Evolutionary conservation across 2,113 vertebrate species (phyloP).

Genomic region (Accipiter virgatus): DNA sequence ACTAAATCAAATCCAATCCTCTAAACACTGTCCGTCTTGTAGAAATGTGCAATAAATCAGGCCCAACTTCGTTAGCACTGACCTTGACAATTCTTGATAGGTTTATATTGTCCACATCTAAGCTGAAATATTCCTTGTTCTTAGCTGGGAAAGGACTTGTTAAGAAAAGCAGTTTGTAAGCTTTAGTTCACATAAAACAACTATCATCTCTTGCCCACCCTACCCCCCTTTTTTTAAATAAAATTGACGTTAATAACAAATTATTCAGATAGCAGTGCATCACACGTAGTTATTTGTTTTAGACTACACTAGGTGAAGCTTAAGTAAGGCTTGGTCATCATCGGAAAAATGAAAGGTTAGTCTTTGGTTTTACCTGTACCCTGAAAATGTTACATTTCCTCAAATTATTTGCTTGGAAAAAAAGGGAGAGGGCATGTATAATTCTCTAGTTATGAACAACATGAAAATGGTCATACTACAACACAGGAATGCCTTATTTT

Average conservation of each 20-base stretch:
- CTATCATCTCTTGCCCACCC: not conserved
- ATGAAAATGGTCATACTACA: not conserved
- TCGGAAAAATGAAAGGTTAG: not conserved
- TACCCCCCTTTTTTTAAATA: not conserved
- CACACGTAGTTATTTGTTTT: not conserved
- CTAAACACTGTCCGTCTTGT: not conserved
- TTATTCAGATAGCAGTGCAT: not conserved
- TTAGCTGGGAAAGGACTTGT: not conserved
- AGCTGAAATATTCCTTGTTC: not conserved
- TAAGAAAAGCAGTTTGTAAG: too few species aligned
- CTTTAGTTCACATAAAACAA: not conserved
- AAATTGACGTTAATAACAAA: not conserved
- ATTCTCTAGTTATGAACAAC: not conserved
- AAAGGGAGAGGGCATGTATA: not conserved
- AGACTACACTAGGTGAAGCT: not conserved
- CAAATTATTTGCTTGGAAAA: not conserved
- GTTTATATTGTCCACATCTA: not conserved
- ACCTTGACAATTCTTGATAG: not conserved
- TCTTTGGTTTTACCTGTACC: not conserved
- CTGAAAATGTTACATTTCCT: not conserved
- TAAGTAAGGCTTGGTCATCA: not conserved
- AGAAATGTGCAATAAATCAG: not conserved
- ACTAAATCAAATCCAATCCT: not conserved
- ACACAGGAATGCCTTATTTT: not conserved
- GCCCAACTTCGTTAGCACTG: not conserved